Evolutionary conservation across 2,888 invertebrate species (phyloP).

Genomic region (Acanthopleura granulata): DNA sequence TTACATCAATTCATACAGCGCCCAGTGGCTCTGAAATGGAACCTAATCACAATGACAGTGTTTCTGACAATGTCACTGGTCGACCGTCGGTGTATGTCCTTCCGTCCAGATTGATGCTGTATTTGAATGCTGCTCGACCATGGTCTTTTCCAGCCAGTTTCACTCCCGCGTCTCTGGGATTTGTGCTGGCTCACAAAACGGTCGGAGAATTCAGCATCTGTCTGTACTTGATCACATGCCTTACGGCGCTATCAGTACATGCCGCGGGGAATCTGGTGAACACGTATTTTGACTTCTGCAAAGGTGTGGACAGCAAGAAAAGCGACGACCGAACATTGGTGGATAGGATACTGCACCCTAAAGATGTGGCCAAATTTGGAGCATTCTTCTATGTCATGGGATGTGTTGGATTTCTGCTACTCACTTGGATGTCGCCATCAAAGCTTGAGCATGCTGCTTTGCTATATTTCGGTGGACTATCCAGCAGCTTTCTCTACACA

Average conservation of each 20-base stretch:
- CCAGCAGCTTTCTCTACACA: constrained; percentile 95
- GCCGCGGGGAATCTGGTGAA: constrained; percentile 97
- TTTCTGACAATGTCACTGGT: too few relatives aligned
- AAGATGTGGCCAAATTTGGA: constrained; percentile 89
- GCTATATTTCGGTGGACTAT: constrained; percentile 94
- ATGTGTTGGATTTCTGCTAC: constrained; percentile 84
- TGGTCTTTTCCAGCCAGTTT: constrained; percentile 95
- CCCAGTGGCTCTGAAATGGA: too few relatives aligned
- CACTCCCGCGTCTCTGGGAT: constrained; percentile 90
- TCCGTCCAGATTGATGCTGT: constrained; percentile 26
- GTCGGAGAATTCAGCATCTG: constrained; percentile 79
- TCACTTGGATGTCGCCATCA: constrained; percentile 86
- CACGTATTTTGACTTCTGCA: constrained; percentile 94
- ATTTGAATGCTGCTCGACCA: constrained; percentile 84
- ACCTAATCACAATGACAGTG: too few relatives aligned
- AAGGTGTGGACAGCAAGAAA: constrained; percentile 88
- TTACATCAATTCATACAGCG: too few relatives aligned
- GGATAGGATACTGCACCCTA: constrained; percentile 88
- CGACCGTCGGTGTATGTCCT: background rate
- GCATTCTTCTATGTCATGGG: constrained; percentile 89
- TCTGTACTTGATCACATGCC: constrained; percentile 81
- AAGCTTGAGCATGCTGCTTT: constrained; percentile 95
- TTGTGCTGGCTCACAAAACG: constrained; percentile 87
- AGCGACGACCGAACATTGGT: constrained; percentile 95
- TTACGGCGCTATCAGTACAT: constrained; percentile 91